Evolutionary conservation across 2,888 invertebrate genomes (phyloP).

Genomic region (Ametastegia equiseti): DNA sequence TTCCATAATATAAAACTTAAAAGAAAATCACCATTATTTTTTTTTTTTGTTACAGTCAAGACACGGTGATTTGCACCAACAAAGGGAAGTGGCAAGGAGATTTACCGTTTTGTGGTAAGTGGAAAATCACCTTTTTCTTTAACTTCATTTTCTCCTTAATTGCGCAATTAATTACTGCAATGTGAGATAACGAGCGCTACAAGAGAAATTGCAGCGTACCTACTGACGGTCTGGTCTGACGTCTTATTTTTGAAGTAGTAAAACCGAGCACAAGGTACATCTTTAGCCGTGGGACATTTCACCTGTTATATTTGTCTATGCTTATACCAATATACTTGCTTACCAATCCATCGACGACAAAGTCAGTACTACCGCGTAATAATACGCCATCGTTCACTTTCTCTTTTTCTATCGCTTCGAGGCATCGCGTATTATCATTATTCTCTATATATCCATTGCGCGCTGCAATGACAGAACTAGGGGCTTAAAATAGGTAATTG

Average conservation of each 20-base stretch:
- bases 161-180: not conserved
- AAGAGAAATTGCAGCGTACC: no score
- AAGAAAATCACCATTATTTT: slow-evolving; percentile 40
- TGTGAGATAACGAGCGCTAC: not conserved
- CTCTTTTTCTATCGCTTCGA: slow-evolving; percentile 30
- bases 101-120: slow-evolving; percentile 90
- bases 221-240: no score
- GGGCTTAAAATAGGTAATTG: no score
- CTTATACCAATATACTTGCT: not conserved
- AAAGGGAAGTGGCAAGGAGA: slow-evolving; percentile 89
- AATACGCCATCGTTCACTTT: slow-evolving; percentile 41
- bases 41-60: slow-evolving; percentile 74
- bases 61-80: slow-evolving; percentile 83
- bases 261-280: not conserved
- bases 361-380: slow-evolving; percentile 10
- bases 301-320: no score
- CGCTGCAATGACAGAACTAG: not conserved
- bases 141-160: not conserved
- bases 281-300: slow-evolving; percentile 30
- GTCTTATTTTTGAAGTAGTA: not conserved
- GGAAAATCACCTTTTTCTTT: not conserved
- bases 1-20: not conserved
- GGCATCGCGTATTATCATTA: slow-evolving; percentile 22
- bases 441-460: not conserved
- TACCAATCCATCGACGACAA: slow-evolving; percentile 21